These are phyloP conservation scores for Catharus minimus DNA, from an alignment of 2,113 vertebrate species.

Conservation along the genomic window DNA sequence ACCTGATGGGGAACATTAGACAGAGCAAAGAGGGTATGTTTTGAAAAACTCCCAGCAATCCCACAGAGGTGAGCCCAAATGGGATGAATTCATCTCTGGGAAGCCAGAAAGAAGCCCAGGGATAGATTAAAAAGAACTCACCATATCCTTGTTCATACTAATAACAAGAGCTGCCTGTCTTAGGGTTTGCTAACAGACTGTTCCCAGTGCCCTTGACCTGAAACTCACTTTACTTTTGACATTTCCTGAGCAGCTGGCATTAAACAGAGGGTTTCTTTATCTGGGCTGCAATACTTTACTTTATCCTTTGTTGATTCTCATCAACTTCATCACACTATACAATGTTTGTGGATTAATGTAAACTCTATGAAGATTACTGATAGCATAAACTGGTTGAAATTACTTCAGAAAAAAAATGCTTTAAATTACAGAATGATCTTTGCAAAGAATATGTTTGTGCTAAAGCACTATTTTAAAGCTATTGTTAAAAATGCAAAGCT, in stretches of 20 bases:
- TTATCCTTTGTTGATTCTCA: conserved; percentile 67
- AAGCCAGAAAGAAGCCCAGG: not conserved
- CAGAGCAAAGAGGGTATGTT: not conserved
- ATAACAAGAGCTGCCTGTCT: conserved; percentile 44
- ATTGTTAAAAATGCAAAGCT: conserved; percentile 6
- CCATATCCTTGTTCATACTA: conserved; percentile 51
- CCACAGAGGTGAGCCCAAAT: conserved; percentile 23
- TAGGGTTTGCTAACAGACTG: conserved; percentile 46
- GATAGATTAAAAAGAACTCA: conserved; percentile 46
- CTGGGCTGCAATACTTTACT: conserved; percentile 23
- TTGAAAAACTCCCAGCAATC: conserved; percentile 16
- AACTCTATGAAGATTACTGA: conserved; percentile 44
- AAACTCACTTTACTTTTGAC: conserved; percentile 61
- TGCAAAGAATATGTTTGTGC: not conserved
- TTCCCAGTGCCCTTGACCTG: conserved; percentile 62
- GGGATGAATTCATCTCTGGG: not conserved
- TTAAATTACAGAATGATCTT: not conserved
- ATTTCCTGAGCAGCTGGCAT: conserved; percentile 66
- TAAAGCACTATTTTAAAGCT: not conserved
- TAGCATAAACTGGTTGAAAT: not conserved
- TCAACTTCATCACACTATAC: conserved; percentile 52
- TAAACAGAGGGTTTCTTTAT: conserved; percentile 63
- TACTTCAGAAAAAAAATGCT: not conserved
- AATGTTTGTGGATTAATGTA: conserved; percentile 57
- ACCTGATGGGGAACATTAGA: not conserved